Evolutionary conservation across 2,113 vertebrate genomes (phyloP).

Genomic region (Percina caprodes): DNA sequence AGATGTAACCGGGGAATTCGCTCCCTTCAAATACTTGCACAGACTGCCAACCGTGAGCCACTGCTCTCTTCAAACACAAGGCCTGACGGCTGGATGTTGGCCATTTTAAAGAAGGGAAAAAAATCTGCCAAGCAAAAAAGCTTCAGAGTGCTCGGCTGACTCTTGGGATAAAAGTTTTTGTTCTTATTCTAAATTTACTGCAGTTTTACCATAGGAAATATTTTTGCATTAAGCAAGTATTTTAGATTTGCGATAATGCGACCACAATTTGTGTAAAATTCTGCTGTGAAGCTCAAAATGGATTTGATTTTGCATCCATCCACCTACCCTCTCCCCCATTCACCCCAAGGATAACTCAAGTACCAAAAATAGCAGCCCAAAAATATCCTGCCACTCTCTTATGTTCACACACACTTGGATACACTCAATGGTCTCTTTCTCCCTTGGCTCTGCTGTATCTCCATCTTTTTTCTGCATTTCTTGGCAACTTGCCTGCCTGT

Average conservation of each 20-base stretch:
- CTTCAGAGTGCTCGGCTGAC: slow-evolving; percentile 19
- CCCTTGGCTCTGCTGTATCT: neutral
- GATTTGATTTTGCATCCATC: slow-evolving; percentile 52
- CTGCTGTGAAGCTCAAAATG: slow-evolving; percentile 28
- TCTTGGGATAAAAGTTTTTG: slow-evolving; percentile 45
- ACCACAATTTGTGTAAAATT: slow-evolving; percentile 41
- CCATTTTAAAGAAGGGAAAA: slow-evolving; percentile 32
- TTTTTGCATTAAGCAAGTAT: slow-evolving; percentile 21
- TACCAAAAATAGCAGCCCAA: slow-evolving; percentile 57
- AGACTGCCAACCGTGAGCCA: slow-evolving; percentile 47
- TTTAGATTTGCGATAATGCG: neutral
- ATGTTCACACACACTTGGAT: slow-evolving; percentile 33
- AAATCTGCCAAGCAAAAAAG: slow-evolving; percentile 29
- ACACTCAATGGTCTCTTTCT: slow-evolving; percentile 39
- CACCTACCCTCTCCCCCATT: slow-evolving; percentile 28
- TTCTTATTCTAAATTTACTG: slow-evolving; percentile 24
- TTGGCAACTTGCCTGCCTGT: slow-evolving; percentile 17
- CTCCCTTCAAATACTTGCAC: slow-evolving; percentile 56
- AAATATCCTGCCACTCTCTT: slow-evolving; percentile 55
- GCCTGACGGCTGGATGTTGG: slow-evolving; percentile 33
- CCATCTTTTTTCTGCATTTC: slow-evolving; percentile 18
- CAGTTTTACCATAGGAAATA: slow-evolving; percentile 21
- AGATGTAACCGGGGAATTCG: slow-evolving; percentile 60
- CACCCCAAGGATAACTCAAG: slow-evolving; percentile 47
- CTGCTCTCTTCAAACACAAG: slow-evolving; percentile 46